Evolutionary conservation across 1,140 invertebrate species (phyloP).

Genomic region (Camponotus floridanus): DNA sequence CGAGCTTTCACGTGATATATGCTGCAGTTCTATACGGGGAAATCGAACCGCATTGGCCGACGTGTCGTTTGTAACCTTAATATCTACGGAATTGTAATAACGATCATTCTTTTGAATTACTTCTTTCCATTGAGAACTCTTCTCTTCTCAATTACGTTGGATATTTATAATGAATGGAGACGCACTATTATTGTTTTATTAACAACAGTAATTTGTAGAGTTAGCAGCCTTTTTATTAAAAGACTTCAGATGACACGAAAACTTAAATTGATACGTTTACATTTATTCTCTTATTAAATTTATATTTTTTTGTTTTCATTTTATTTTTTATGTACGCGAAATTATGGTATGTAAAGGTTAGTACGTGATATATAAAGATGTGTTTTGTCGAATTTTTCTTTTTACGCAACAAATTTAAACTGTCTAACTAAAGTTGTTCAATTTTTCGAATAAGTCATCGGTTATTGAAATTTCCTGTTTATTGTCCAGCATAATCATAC

Average conservation of each 20-base stretch:
- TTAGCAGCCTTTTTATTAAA: not conserved
- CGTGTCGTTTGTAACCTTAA: constrained; percentile 69
- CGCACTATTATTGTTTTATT: constrained; percentile 18
- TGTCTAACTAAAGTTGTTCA: not conserved
- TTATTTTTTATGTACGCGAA: not conserved
- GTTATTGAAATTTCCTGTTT: constrained; percentile 44
- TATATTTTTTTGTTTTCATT: not conserved
- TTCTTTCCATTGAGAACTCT: constrained; percentile 12
- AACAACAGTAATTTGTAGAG: not conserved
- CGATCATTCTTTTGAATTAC: constrained; percentile 43
- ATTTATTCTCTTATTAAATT: not conserved
- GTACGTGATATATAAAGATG: too few species aligned
- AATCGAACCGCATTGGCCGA: constrained; percentile 60
- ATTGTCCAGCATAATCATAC: constrained; percentile 31
- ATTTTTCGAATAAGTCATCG: constrained; percentile 28
- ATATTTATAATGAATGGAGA: constrained; percentile 15
- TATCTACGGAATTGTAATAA: constrained; percentile 62
- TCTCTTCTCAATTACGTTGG: constrained; percentile 38
- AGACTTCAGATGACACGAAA: not conserved
- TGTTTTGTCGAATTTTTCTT: not conserved
- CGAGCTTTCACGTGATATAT: constrained; percentile 57
- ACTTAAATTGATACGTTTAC: not conserved
- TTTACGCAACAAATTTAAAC: not conserved
- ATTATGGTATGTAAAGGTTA: not conserved
- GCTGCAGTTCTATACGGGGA: constrained; percentile 24